phyloP scores from a whole-genome alignment of 1,140 invertebrate genomes.

The Planococcus citri region DNA sequence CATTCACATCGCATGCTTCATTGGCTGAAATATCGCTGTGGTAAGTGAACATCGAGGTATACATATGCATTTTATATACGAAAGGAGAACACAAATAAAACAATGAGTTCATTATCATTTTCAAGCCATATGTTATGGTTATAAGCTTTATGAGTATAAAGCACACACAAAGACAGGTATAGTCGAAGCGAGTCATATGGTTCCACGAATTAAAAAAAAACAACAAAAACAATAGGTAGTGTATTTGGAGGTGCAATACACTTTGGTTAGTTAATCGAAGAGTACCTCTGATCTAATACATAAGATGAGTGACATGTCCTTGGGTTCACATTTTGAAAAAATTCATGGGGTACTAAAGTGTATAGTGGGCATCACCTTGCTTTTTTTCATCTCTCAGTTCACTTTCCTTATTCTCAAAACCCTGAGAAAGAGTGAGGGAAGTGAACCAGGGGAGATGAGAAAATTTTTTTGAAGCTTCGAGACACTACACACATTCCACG shows the following conservation, averaged over 20 bases:
- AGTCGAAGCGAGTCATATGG: conserved; percentile 8
- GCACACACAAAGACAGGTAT: conserved; percentile 15
- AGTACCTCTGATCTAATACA: too few species aligned
- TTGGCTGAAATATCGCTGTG: background rate
- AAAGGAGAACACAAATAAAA: conserved; percentile 3
- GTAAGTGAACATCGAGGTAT: background rate
- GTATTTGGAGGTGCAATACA: conserved; percentile 1
- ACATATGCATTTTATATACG: background rate
- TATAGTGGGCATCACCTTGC: too few species aligned
- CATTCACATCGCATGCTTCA: background rate
- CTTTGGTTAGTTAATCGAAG: background rate
- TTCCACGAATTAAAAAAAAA: background rate
- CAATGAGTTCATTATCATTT: conserved; percentile 6
- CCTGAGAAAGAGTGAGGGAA: too few species aligned
- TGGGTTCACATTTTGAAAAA: too few species aligned
- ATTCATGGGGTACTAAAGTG: too few species aligned
- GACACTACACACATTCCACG: too few species aligned
- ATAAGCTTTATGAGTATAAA: conserved; percentile 11
- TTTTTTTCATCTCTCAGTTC: too few species aligned
- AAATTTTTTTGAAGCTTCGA: too few species aligned
- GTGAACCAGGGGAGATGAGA: too few species aligned
- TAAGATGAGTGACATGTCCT: too few species aligned
- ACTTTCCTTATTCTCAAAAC: too few species aligned
- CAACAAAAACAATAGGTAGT: too few species aligned
- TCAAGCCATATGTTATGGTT: background rate